Evolutionary conservation across 2,888 invertebrate genomes (phyloP), one percentile per base, ranked within the genome.

Genomic region (Dasysyrphus tricinctus): DNA sequence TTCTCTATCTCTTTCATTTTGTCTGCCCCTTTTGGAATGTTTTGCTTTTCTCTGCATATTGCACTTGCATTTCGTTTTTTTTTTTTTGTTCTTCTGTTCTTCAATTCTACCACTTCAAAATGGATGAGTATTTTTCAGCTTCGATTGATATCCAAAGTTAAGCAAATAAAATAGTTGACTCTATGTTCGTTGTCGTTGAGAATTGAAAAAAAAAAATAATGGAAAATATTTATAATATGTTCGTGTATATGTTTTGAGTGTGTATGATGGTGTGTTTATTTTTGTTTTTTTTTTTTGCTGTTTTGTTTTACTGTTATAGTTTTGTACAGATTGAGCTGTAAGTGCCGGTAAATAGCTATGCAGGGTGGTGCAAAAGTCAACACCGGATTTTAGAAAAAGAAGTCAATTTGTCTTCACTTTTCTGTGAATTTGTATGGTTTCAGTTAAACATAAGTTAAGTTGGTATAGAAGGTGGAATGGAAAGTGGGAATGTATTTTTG

Each of bases 111-210:
- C 80, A 80, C 81, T 85, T 77, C 80, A 77, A 77, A 70, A 82
- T 75, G 51, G 79, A 79, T 75, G 82, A 65, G 78, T 86, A 79
- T 82, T 82, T 86, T 86, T 78, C 82, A 82, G 86, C 82, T 86
- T 86, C 86, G 78, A 82, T 82, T 86, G 82, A 86, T 78, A 79
- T 86, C 67, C 86, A 75, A 75, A 82, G 82, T 75, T 86, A 82
- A 86, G 74, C 86, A 86, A 86, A 86, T 79, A 86, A 72, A 75
- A 86, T 82, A 86, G 86, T 86, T 78, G 78, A 75, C 75, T 75
- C 63, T 70, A 54, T 42, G 19, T 29, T 32, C 8, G 57, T 34
- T 19, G 37, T 59, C 34, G 49, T 69, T 51, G 47, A 74, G 59
- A 72, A 57, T 32, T 19, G 34, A 47, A 69, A 44, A 34, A 75